phyloP scores from a whole-genome alignment of 2,888 invertebrate genomes.

The Stenodera caucasica region DNA sequence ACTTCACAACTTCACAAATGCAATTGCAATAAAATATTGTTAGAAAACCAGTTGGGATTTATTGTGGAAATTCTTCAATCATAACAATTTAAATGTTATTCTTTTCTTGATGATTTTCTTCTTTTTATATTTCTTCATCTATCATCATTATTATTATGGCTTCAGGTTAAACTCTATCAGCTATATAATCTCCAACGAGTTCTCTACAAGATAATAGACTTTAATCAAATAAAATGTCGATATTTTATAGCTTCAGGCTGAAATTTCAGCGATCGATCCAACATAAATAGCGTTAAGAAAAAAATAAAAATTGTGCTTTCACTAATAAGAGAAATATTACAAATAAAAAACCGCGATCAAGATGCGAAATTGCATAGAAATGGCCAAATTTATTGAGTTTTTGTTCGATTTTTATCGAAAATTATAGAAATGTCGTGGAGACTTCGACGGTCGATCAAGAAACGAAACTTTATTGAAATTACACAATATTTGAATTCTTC shows the following conservation, averaged over 20 bases:
- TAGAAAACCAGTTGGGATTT: constrained; percentile 8
- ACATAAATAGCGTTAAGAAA: not conserved
- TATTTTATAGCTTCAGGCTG: constrained; percentile 16
- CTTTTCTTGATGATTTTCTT: not conserved
- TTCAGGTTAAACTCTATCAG: not conserved
- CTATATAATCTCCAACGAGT: constrained; percentile 17
- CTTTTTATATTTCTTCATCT: not conserved
- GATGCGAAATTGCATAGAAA: too few relatives aligned
- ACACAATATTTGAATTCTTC: too few relatives aligned
- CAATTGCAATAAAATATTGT: constrained; percentile 20
- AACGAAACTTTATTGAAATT: too few relatives aligned
- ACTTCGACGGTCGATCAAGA: too few relatives aligned
- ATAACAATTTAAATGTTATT: constrained; percentile 5
- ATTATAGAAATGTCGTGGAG: too few relatives aligned
- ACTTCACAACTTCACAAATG: constrained; percentile 40
- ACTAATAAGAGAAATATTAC: too few relatives aligned
- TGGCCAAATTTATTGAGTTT: too few relatives aligned
- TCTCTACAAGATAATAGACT: constrained; percentile 17
- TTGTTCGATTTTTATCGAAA: too few relatives aligned
- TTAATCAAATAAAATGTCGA: constrained; percentile 24
- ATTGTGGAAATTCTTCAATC: constrained; percentile 10
- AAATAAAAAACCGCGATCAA: too few relatives aligned
- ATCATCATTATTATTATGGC: not conserved
- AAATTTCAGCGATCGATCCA: not conserved
- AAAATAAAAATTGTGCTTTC: not conserved